phyloP scores from a whole-genome alignment of 1,140 invertebrate genomes.

The Aphaenogaster ashmeadi region DNA sequence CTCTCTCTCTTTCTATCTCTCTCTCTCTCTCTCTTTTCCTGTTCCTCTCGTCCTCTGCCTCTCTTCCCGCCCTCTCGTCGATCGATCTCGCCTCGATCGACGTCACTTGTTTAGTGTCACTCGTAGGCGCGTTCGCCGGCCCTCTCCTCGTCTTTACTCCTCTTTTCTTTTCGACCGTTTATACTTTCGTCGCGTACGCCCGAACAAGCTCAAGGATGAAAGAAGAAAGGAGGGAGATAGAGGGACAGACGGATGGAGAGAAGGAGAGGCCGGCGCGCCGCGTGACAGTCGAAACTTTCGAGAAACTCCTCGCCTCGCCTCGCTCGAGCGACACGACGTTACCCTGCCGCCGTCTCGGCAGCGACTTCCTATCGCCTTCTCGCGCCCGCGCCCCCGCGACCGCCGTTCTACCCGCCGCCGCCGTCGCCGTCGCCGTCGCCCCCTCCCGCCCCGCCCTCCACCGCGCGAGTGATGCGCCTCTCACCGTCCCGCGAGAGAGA shows the following conservation, averaged over 20 bases:
- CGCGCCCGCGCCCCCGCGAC: conserved; percentile 19
- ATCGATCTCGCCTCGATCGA: conserved; percentile 33
- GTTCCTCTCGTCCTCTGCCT: background rate
- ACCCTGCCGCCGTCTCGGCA: conserved; percentile 52
- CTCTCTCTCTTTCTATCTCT: conserved; percentile 5
- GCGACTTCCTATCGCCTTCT: conserved; percentile 60
- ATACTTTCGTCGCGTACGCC: conserved; percentile 14
- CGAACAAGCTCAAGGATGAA: background rate
- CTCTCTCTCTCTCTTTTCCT: background rate
- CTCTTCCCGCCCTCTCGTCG: conserved; percentile 5
- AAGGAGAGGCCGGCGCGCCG: background rate
- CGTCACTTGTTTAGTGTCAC: conserved; percentile 50
- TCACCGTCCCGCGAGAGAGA: background rate
- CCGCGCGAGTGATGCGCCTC: conserved; percentile 19
- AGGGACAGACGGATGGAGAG: background rate
- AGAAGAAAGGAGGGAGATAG: background rate
- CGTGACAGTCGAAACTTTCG: conserved; percentile 45
- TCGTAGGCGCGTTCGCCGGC: background rate
- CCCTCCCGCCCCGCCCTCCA: background rate
- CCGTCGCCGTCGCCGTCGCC: background rate
- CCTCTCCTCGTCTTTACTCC: background rate
- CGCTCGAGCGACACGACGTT: conserved; percentile 5
- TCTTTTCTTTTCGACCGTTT: background rate
- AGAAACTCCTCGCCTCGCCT: background rate
- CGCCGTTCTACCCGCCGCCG: background rate